A percentile compares a stretch with the other conserved stretches of the same genome.
phyloP scores from a whole-genome alignment of 2,888 invertebrate genomes.

The Chymomyza procnemis region DNA sequence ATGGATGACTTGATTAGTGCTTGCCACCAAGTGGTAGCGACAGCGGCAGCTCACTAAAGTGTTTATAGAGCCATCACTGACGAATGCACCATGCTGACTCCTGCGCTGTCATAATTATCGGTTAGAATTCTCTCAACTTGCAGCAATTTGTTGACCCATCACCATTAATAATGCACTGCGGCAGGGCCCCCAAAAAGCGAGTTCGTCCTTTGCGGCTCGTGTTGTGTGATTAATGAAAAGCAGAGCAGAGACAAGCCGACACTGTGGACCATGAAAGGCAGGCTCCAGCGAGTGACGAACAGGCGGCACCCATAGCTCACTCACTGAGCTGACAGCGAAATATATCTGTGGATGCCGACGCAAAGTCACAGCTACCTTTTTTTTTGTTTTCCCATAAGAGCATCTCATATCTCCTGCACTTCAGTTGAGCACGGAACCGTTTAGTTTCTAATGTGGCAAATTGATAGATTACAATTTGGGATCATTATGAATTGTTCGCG shows the following conservation, averaged over 20 bases:
- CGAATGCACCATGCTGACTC: conserved; percentile 67
- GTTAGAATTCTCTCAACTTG: conserved; percentile 68
- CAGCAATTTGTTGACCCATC: conserved; percentile 69
- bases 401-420: conserved; percentile 7
- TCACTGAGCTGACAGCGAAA: conserved; percentile 43
- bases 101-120: conserved; percentile 76
- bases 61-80: conserved; percentile 48
- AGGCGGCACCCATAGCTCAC: conserved; percentile 28
- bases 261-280: conserved; percentile 31
- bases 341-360: conserved; percentile 55
- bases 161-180: conserved; percentile 54
- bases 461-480: conserved; percentile 61
- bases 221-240: conserved; percentile 78
- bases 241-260: conserved; percentile 27
- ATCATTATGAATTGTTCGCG: conserved; percentile 19
- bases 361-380: conserved; percentile 48
- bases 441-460: conserved; percentile 74
- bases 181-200: not conserved
- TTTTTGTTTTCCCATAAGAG: not conserved
- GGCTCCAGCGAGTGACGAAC: not conserved
- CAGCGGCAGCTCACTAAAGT: conserved; percentile 13
- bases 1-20: conserved; percentile 68
- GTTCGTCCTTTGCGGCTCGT: conserved; percentile 68
- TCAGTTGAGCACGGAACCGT: conserved; percentile 68
- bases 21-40: conserved; percentile 30